Evolutionary conservation across 1,140 invertebrate genomes (phyloP), one percentile per base, ranked within the genome.

Genomic region (Diabrotica virgifera): DNA sequence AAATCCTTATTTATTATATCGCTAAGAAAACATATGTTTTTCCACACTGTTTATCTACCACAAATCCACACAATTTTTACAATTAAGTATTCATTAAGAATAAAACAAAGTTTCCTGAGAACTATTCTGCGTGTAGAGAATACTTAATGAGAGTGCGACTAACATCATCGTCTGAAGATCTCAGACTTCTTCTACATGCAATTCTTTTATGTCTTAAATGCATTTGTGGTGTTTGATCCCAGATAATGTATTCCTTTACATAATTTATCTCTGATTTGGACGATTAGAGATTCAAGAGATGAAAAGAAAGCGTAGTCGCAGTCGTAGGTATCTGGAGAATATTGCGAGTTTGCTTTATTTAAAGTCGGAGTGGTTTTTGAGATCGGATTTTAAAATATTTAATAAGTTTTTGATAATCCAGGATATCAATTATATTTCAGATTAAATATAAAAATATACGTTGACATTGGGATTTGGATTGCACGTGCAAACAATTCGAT

Each of bases 321-420:
- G 40, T 46, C 8, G 8, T 8, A 46, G 40, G n/a, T 46, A 46
- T 46, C 40, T n/a, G 6, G 40, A 46, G 40, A 46, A 46, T 46
- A 46, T 46, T 46, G 40, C 40, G 40, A 46, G 40, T n/a, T n/a
- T 46, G 40, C 8, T 4, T 46, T 46, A 46, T 46, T 46, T 46
- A 46, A 46, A 46, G 40, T 46, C n/a, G 5, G 40, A 46, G 40
- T 46, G 40, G 40, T 36, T 54, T 24, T n/a, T 66, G 36, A 62
- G 38, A 13, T 46, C 56, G 11, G 12, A 54, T 13, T 14, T 9
- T 54, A 13, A 54, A 13, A 35, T 13, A 54, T 54, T 54, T 54
- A 58, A 24, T 12, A 38, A 12, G n/a, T 58, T 35, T 9, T 24
- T 4, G 4, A 24, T 24, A 24, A 24, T 24, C 24, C 24, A 4